Conservation (phyloP, 2,797 vertebrate species). For the Gephyroberyx darwinii region DNA sequence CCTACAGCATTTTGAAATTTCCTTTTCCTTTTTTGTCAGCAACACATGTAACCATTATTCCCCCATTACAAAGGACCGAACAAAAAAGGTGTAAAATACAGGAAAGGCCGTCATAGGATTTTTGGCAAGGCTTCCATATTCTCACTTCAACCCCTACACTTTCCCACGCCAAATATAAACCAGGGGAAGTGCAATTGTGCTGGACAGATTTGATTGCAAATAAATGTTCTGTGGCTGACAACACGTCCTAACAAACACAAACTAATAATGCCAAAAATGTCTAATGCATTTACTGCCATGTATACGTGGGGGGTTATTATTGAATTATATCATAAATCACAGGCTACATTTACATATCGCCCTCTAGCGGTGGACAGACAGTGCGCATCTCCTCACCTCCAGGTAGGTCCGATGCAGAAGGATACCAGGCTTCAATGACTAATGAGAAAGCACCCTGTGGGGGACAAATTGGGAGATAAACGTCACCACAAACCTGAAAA, state of each 20-base stretch:
- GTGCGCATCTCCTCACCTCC: conserved; percentile 83
- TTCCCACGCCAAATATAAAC: conserved; percentile 99
- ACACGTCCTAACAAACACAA: conserved; percentile 60
- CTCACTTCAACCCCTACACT: conserved; percentile 89
- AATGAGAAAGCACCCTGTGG: conserved; percentile 95
- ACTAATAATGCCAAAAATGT: conserved; percentile 36
- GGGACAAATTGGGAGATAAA: conserved; percentile 30
- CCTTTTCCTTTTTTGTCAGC: conserved; percentile 88
- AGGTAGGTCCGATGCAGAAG: conserved; percentile 83
- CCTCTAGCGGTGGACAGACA: conserved; percentile 81
- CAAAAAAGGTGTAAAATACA: conserved; percentile 97
- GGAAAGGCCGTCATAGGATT: conserved; percentile 91
- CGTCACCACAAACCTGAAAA: conserved; percentile 12
- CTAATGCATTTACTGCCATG: conserved; percentile 44
- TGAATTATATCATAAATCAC: conserved; percentile 22
- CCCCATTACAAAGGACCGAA: conserved; percentile 87
- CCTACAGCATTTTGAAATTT: conserved; percentile 82
- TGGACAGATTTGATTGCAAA: conserved; percentile 84
- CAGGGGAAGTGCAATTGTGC: conserved; percentile 98
- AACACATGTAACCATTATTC: conserved; percentile 88
- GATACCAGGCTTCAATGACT: conserved; percentile 92
- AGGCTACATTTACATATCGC: conserved; percentile 62
- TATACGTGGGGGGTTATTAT: conserved; percentile 15
- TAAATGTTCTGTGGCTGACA: conserved; percentile 77
- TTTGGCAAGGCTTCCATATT: conserved; percentile 90